Evolutionary conservation across 2,888 invertebrate genomes (phyloP), one percentile per base, ranked within the genome.

Genomic region (Ectropis crepuscularia): DNA sequence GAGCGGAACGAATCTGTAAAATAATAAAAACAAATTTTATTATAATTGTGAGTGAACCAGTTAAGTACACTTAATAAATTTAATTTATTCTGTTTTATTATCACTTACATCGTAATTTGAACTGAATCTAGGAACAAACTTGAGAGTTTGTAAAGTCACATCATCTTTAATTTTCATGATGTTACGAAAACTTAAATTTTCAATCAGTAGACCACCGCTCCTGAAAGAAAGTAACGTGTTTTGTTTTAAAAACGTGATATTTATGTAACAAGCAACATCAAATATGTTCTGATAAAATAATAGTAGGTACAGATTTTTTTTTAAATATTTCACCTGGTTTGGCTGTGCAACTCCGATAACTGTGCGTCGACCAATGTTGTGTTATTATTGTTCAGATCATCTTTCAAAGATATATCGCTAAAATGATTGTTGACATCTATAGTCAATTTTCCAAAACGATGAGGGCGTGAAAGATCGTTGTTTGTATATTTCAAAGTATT

Each of bases 401-500:
- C 28, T 10, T 16, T 51, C 37, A 9, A 6, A 6, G 41, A 2
- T 16, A 42, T 51, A 41, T 10, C 28, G 9, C 37, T 11, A n/a
- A 16, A 67, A 70, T 5, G 74, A 9, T 61, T 80, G 78, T 67
- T 79, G 77, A 72, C 6, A 71, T 49, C 9, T 60, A 57, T 6
- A 55, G 54, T 78, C 10, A 51, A 11, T 42, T 41, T 41, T n/a
- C 51, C 51, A 7, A 51, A 28, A 41, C 51, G 51, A 28, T 77
- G 54, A 10, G 51, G 51, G 5, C 41, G 51, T 2, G 51, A 51
- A 11, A 96, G 87, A 0, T 94, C 90, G 47, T 95, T 90, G 2
- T 94, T 89, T 28, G 94, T 90, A 54, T 94, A 88, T 37, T 94
- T 93, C 12, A 96, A 75, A 7, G 96, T 93, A 48, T 94, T 92